Conservation (phyloP, 2,797 vertebrate species). For the Limnodromus scolopaceus region DNA sequence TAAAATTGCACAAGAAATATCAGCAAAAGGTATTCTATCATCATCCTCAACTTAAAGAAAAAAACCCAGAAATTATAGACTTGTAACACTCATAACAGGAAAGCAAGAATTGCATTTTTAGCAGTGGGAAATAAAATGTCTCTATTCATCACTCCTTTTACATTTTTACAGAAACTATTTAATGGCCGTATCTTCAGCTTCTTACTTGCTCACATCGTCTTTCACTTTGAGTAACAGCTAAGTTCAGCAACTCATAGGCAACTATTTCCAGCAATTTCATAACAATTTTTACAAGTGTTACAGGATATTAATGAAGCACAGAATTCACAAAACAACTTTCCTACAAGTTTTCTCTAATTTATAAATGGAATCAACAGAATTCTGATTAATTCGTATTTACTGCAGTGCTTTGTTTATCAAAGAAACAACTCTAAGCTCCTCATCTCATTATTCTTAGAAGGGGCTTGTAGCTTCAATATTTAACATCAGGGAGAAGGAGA, state of each 20-base stretch:
- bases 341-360: neutral
- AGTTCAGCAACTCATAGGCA: neutral
- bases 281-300: neutral
- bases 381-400: neutral
- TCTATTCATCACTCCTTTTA: neutral
- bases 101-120: neutral
- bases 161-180: neutral
- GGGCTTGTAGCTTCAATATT: constrained; percentile 41
- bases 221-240: neutral
- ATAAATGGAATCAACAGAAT: neutral
- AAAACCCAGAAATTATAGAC: neutral
- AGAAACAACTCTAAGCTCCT: neutral
- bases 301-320: neutral
- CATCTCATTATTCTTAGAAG: constrained; percentile 3
- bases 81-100: neutral
- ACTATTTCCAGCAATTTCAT: neutral
- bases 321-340: neutral
- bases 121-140: neutral
- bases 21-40: neutral
- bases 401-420: neutral
- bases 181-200: neutral
- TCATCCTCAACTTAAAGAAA: neutral
- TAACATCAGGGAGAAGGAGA: constrained; percentile 3
- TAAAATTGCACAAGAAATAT: neutral
- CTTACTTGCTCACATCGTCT: neutral